Evolutionary conservation across 2,797 vertebrate genomes (phyloP), one percentile per base, ranked within the genome.

Genomic region (Leuciscus waleckii): DNA sequence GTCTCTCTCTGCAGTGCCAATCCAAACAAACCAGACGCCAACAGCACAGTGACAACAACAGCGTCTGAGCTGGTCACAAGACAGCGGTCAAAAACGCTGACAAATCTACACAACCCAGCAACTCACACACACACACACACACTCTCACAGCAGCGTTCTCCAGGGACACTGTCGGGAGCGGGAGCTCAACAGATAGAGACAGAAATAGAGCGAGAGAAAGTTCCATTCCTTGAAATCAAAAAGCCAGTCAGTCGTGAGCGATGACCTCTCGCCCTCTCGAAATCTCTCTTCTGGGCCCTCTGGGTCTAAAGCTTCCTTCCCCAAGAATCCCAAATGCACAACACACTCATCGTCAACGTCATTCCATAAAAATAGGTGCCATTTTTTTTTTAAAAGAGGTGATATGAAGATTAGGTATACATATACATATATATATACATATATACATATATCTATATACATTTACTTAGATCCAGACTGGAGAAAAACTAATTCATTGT

Each of bases 101-200:
- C 58, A 75, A 23, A 80, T 67, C 70, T 67, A 75, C 70, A 83
- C 32, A 83, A 35, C 54, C 71, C 70, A 76, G 69, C 70, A 71
- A 49, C 71, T 80, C 81, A 43, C 61, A 75, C 80, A 54, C 39
- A 82, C 35, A 76, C 43, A 81, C 79, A 76, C 46, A 75, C 79
- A 23, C 58, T 19, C 65, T 82, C 84, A 89, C 82, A 88, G 41
- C 76, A 13, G 39, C 6, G 5, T 61, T 65, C 68, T 83, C 79
- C 86, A 29, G 79, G 83, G 88, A 71, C 23, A 41, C 51, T 71
- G 68, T 43, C n/a, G 89, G 82, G 82, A 87, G 86, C 16, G 89
- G 81, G 83, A 87, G 86, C 77, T 39, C 39, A 74, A 76, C 46
- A 58, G 74, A 69, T 21, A 78, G 17, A 70, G 63, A 78, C 43